Evolutionary conservation across 2,113 vertebrate species (phyloP), one percentile per base, ranked within the genome.

Genomic region (Electrona antarctica): DNA sequence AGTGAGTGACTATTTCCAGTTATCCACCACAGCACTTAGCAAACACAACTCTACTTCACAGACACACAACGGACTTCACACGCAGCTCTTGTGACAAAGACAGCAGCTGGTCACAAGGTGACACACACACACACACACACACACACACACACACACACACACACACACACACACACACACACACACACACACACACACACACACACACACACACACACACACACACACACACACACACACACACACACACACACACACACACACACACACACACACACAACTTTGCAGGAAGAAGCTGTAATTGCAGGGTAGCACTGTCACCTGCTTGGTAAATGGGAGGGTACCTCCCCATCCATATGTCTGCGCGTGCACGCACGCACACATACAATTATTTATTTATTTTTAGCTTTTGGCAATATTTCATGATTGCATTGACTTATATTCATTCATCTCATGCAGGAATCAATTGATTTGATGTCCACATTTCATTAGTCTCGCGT

Each of bases 241-340:
- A 69, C 57, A 59, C 8, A 51, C 55, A 57, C 75, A 82, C 51
- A 64, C 12, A n/a, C 14, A 5, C 2, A 55, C 68, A 56, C 68
- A 67, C 59, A 58, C 6, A 46, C 66, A 79, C 66, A 87, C 13
- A 13, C 28, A 9, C 21, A 58, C 66, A 79, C 57, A 54, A 51
- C 57, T 41, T 6, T 41, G 33, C 33, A 41, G 33, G 33, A 41
- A 41, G 33, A 6, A 41, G 33, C 33, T 41, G 33, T 41, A 4
- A 41, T 41, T 41, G 2, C 33, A 41, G 33, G 33, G 33, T 41
- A 41, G 5, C 33, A 41, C 33, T 41, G 33, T 41, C 33, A 41
- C 33, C 33, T 41, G 33, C 33, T 41, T 41, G 33, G 3, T 41
- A 41, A 41, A 41, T 41, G 33, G 33, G 33, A 6, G 33, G 33